phyloP scores from a whole-genome alignment of 2,113 vertebrate species.

The Leptobrachium leishanense region DNA sequence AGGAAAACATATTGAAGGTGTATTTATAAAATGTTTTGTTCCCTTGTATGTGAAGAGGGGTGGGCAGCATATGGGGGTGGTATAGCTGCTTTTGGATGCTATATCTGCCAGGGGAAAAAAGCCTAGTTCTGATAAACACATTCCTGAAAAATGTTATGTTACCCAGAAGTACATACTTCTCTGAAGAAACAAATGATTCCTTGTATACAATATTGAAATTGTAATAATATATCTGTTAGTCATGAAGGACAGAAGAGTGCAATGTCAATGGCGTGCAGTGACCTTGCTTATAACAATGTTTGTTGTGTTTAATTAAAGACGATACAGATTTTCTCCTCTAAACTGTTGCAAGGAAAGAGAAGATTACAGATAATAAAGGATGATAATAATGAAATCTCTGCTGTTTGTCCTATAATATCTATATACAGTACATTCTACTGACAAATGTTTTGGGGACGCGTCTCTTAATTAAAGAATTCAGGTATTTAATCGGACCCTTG shows the following conservation, averaged over 20 bases:
- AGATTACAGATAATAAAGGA: too few species aligned
- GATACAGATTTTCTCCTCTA: too few species aligned
- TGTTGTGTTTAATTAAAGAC: too few species aligned
- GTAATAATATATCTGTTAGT: neutral
- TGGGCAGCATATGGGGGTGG: slow-evolving; percentile 18
- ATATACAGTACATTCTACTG: too few species aligned
- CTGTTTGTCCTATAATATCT: too few species aligned
- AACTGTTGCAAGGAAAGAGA: too few species aligned
- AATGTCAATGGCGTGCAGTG: too few species aligned
- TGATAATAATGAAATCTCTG: too few species aligned
- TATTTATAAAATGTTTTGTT: slow-evolving; percentile 43
- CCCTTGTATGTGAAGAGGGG: slow-evolving; percentile 2
- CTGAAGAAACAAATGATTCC: neutral
- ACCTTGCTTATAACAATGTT: too few species aligned
- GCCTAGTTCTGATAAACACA: slow-evolving; percentile 22
- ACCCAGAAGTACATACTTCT: slow-evolving; percentile 3
- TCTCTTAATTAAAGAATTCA: too few species aligned
- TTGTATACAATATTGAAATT: neutral
- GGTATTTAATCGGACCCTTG: too few species aligned
- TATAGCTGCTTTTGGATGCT: slow-evolving; percentile 41
- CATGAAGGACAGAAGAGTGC: neutral
- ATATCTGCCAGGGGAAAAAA: slow-evolving; percentile 19
- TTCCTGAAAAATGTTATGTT: slow-evolving; percentile 16
- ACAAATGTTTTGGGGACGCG: too few species aligned
- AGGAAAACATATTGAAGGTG: slow-evolving; percentile 42